Percentiles rank a stretch among this genome's conserved stretches.
Evolutionary conservation across 2,797 vertebrate genomes (phyloP).

Genomic region (Apogon talboti): DNA sequence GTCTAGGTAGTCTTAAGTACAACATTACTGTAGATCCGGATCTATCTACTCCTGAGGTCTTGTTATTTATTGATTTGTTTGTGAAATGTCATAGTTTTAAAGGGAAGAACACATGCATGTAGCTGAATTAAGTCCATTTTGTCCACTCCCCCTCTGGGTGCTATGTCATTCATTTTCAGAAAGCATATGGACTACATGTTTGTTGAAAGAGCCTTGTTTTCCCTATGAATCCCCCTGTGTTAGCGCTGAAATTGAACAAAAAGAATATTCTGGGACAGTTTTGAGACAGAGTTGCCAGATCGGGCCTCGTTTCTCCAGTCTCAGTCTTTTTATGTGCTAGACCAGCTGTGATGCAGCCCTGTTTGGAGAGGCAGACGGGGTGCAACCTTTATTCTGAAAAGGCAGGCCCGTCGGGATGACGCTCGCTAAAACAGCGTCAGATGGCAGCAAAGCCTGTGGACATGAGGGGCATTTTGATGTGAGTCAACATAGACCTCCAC

Average conservation of each 20-base stretch:
- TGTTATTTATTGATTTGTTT: too few species aligned
- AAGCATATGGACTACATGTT: conserved; percentile 53
- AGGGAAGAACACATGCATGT: neutral
- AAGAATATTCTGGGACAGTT: conserved; percentile 57
- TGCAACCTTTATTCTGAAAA: conserved; percentile 70
- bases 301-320: conserved; percentile 38
- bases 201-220: conserved; percentile 41
- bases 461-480: conserved; percentile 58
- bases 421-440: conserved; percentile 54
- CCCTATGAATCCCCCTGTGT: conserved; percentile 24
- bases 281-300: conserved; percentile 56
- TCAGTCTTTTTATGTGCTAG: conserved; percentile 52
- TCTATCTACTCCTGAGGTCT: too few species aligned
- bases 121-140: conserved; percentile 2
- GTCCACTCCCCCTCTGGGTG: conserved; percentile 11
- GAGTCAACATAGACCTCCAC: conserved; percentile 42
- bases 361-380: conserved; percentile 59
- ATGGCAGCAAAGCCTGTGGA: conserved; percentile 54
- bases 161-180: conserved; percentile 5
- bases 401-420: conserved; percentile 50
- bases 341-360: conserved; percentile 65
- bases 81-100: neutral
- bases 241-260: conserved; percentile 42
- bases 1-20: too few species aligned
- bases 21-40: too few species aligned